phyloP scores from a whole-genome alignment of 2,797 vertebrate species.

The Catostomus latipinnis region DNA sequence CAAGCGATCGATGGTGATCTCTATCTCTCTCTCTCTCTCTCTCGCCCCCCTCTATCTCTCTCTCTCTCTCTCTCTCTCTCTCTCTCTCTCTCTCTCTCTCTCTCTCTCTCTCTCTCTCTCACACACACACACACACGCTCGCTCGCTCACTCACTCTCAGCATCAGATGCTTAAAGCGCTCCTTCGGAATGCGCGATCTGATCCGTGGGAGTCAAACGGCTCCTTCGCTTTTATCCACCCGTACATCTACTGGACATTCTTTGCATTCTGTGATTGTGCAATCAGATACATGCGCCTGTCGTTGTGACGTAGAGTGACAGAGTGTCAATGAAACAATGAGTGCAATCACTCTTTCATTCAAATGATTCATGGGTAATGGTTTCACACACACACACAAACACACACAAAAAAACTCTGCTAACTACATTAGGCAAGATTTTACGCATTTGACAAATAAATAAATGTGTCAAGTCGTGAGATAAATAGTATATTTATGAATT shows the following conservation, averaged over 20 bases:
- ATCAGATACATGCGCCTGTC: not conserved
- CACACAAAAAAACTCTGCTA: too few species aligned
- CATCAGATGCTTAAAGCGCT: not conserved
- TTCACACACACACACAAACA: too few species aligned
- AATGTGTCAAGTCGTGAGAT: too few species aligned
- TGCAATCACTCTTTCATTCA: not conserved
- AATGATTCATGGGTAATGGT: too few species aligned
- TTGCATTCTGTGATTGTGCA: not conserved
- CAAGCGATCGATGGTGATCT: conserved; percentile 65
- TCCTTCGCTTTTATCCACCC: conserved; percentile 4
- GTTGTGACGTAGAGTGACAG: not conserved
- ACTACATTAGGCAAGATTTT: not conserved
- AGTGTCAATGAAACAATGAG: not conserved
- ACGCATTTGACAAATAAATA: too few species aligned
- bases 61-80: not conserved
- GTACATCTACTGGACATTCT: not conserved
- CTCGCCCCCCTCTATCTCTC: conserved; percentile 28
- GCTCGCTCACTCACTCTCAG: not conserved
- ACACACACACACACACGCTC: not conserved
- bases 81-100: conserved; percentile 8
- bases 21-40: conserved; percentile 27
- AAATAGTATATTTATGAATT: too few species aligned
- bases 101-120: conserved; percentile 16
- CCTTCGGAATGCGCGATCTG: conserved; percentile 20
- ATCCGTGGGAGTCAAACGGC: not conserved